Conservation (phyloP, 2,113 vertebrate genomes). For the Hydrochoerus hydrochaeris region DNA sequence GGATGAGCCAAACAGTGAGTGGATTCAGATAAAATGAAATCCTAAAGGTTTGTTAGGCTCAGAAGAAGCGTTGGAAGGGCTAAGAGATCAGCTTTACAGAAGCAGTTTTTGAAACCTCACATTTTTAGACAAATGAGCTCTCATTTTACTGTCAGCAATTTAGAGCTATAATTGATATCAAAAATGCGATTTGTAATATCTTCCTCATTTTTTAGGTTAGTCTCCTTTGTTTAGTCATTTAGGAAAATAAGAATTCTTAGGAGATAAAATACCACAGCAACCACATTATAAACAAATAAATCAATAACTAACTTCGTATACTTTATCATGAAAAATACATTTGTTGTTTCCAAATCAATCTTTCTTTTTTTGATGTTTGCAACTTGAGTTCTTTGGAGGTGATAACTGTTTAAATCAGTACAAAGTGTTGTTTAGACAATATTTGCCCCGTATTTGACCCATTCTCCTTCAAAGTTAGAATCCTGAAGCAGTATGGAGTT, state of each 20-base stretch:
- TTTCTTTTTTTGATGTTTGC: conserved; percentile 48
- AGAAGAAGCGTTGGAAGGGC: not conserved
- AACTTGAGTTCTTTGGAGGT: conserved; percentile 1
- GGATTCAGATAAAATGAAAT: not conserved
- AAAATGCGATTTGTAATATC: conserved; percentile 21
- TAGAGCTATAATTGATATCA: conserved; percentile 40
- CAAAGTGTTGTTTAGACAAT: not conserved
- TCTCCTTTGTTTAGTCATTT: conserved; percentile 26
- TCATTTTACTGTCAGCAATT: conserved; percentile 56
- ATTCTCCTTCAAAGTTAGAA: not conserved
- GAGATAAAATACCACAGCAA: not conserved
- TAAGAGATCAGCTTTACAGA: not conserved
- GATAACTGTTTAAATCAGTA: not conserved
- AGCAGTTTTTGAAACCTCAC: not conserved
- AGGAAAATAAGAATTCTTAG: conserved; percentile 43
- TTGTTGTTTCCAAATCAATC: not conserved
- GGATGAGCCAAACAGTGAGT: not conserved
- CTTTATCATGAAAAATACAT: conserved; percentile 1
- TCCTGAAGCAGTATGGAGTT: not conserved
- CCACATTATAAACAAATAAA: not conserved
- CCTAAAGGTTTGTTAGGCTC: not conserved
- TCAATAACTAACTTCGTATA: not conserved
- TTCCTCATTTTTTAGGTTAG: conserved; percentile 26
- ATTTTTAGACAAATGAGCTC: conserved; percentile 43
- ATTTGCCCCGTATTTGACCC: not conserved